Conservation (phyloP, 1,140 invertebrate species). For the Drosophila serrata region DNA sequence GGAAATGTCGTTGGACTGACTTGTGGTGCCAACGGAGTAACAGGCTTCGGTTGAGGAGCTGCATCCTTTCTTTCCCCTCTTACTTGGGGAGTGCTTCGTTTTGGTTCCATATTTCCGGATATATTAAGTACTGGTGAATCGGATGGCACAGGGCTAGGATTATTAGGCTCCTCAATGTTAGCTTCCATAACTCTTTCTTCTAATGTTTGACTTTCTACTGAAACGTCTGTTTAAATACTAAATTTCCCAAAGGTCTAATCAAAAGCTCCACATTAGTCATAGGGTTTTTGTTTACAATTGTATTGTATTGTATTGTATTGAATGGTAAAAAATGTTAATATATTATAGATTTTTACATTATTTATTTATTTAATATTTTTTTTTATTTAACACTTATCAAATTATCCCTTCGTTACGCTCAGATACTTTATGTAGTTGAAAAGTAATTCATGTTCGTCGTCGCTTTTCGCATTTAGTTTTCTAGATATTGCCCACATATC, state of each 20-base stretch:
- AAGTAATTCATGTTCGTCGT: neutral
- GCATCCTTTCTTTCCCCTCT: neutral
- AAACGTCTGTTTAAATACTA: neutral
- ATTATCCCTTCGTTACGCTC: neutral
- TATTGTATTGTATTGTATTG: no score
- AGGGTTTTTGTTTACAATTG: neutral
- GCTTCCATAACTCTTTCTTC: neutral
- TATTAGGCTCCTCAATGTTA: neutral
- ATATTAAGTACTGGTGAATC: slow-evolving; percentile 29
- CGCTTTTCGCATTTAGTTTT: neutral
- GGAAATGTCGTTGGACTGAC: slow-evolving; percentile 24
- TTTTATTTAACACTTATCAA: no score
- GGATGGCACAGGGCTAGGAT: neutral
- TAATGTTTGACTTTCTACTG: neutral
- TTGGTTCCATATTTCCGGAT: slow-evolving; percentile 11
- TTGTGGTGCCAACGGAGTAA: neutral
- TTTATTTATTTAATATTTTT: no score
- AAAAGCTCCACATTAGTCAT: slow-evolving; percentile 24
- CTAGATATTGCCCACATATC: neutral
- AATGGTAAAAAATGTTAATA: slow-evolving; percentile 5
- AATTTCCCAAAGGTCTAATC: neutral
- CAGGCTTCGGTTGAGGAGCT: neutral
- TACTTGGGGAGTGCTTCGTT: neutral
- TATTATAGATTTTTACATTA: neutral
- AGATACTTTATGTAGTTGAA: slow-evolving; percentile 32